A percentile compares a stretch with the other conserved stretches of the same genome.
These are phyloP conservation scores for Gymnobelideus leadbeateri DNA, from an alignment of 2,113 vertebrate species.

Conservation along the genomic window DNA sequence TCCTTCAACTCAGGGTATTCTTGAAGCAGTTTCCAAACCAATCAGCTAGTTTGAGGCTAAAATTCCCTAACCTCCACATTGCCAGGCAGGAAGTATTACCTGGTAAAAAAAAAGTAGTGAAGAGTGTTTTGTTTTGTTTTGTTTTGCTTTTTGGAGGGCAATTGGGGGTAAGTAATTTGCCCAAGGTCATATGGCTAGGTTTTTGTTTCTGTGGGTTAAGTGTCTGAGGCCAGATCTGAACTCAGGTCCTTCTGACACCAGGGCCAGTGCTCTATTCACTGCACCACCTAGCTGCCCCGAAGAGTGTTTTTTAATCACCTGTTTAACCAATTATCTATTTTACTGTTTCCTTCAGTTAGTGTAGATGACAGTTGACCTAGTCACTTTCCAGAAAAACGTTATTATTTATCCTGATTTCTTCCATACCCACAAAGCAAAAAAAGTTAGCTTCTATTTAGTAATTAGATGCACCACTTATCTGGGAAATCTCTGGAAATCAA, in stretches of 20 bases:
- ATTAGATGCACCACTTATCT: neutral
- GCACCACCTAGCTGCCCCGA: too few relatives aligned
- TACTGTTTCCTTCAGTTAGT: constrained; percentile 23
- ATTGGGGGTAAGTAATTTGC: too few relatives aligned
- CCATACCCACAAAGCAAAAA: neutral
- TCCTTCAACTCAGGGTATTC: constrained; percentile 6
- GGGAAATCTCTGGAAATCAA: neutral
- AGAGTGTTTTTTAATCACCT: constrained; percentile 28
- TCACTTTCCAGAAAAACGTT: constrained; percentile 8
- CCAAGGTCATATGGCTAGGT: too few relatives aligned
- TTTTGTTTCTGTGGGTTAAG: too few relatives aligned
- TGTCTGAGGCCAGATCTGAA: too few relatives aligned
- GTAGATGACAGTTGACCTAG: neutral
- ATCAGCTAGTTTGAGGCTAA: neutral
- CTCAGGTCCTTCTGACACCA: too few relatives aligned
- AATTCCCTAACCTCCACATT: neutral
- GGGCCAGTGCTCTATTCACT: too few relatives aligned
- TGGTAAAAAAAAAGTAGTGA: neutral
- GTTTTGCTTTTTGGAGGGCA: too few relatives aligned
- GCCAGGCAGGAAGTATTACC: neutral
- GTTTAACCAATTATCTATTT: constrained; percentile 4
- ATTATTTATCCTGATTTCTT: neutral
- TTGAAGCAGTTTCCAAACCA: neutral
- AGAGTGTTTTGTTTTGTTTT: too few relatives aligned
- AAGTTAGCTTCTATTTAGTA: constrained; percentile 31